Conservation (phyloP, 2,113 vertebrate species). For the Dasyornis broadbenti region DNA sequence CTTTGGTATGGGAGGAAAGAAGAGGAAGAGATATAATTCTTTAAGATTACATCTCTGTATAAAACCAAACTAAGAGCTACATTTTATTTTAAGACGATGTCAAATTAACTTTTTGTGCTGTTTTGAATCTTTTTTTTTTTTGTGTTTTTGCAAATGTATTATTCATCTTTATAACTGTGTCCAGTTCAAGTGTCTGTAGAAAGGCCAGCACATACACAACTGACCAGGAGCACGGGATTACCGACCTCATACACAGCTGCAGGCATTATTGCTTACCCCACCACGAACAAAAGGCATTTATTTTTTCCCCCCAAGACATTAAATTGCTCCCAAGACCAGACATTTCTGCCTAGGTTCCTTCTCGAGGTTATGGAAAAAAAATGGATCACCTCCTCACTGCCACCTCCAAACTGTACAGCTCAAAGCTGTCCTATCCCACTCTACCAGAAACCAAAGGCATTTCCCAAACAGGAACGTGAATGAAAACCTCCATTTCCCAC, state of each 20-base stretch:
- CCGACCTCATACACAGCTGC: not conserved
- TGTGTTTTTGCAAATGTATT: not conserved
- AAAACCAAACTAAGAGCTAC: constrained; percentile 18
- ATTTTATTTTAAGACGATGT: not conserved
- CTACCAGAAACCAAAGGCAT: not conserved
- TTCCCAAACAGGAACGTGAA: not conserved
- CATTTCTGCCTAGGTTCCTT: not conserved
- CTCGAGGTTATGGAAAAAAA: not conserved
- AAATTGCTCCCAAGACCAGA: not conserved
- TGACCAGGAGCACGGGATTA: not conserved
- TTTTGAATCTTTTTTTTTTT: not conserved
- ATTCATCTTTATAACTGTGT: not conserved
- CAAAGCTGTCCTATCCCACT: not conserved
- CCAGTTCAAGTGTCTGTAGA: not conserved
- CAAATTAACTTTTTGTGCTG: not conserved
- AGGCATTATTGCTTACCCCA: not conserved
- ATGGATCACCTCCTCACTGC: not conserved
- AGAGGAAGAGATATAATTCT: not conserved
- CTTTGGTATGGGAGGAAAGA: not conserved
- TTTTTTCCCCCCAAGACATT: not conserved
- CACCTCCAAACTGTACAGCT: not conserved
- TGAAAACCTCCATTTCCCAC: not conserved
- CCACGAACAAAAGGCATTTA: not conserved
- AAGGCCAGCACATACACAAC: not conserved
- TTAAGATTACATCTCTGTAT: not conserved